These are phyloP conservation scores for Catharus ustulatus DNA, from an alignment of 2,797 vertebrate species.

Conservation along the genomic window DNA sequence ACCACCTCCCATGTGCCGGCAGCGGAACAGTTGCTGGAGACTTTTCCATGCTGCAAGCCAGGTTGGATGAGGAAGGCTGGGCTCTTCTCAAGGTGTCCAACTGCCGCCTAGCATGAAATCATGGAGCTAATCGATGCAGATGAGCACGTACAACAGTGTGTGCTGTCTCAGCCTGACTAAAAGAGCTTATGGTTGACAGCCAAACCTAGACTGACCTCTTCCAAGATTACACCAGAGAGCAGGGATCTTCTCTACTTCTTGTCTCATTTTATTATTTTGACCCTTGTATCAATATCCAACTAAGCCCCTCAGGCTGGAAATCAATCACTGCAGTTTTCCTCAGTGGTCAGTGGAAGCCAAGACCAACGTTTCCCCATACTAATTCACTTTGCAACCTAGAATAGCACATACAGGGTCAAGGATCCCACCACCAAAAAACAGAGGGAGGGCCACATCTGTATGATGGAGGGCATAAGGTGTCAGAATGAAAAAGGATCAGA, in stretches of 20 bases:
- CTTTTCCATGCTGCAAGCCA: slow-evolving; percentile 44
- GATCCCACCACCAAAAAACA: neutral
- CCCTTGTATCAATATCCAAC: neutral
- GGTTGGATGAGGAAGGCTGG: neutral
- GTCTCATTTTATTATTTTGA: neutral
- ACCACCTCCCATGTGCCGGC: neutral
- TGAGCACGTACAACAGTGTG: slow-evolving; percentile 15
- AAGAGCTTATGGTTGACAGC: neutral
- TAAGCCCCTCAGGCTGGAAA: neutral
- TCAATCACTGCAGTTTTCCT: neutral
- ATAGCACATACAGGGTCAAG: neutral
- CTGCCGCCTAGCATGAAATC: neutral
- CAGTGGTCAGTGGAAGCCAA: neutral
- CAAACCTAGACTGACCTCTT: neutral
- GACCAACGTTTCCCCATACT: neutral
- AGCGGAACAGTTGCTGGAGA: neutral
- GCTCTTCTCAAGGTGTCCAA: slow-evolving; percentile 9
- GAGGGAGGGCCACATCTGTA: neutral
- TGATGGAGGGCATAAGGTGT: neutral
- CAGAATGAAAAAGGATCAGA: neutral
- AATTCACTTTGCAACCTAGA: neutral
- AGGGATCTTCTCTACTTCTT: neutral
- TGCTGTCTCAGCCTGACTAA: slow-evolving; percentile 4
- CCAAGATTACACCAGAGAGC: neutral
- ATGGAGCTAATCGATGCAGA: neutral